phyloP scores from a whole-genome alignment of 2,888 invertebrate genomes.

The Erannis defoliaria region DNA sequence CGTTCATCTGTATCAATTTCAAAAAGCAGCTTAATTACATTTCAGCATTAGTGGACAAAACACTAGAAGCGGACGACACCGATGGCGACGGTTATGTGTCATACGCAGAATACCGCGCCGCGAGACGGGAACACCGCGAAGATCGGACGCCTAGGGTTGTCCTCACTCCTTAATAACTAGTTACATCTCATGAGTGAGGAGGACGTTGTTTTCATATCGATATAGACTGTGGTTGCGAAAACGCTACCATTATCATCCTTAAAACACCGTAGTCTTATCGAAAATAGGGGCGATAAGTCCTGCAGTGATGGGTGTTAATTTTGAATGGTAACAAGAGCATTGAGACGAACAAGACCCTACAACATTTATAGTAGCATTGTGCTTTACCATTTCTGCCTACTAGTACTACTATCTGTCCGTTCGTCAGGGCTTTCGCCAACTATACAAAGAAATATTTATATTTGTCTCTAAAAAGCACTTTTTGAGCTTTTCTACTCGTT shows the following conservation, averaged over 20 bases:
- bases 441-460: too few relatives aligned
- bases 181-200: neutral
- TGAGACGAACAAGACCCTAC: too few relatives aligned
- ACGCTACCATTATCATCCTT: neutral
- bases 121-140: conserved; percentile 58
- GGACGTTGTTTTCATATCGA: neutral
- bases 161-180: conserved; percentile 27
- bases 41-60: conserved; percentile 94
- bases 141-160: conserved; percentile 69
- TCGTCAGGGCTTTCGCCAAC: too few relatives aligned
- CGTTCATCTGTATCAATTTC: too few relatives aligned
- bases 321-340: too few relatives aligned
- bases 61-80: conserved; percentile 93
- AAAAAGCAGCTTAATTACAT: neutral
- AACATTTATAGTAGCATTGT: too few relatives aligned
- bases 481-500: too few relatives aligned
- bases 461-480: too few relatives aligned
- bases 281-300: too few relatives aligned
- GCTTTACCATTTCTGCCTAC: too few relatives aligned
- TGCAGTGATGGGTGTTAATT: too few relatives aligned
- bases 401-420: too few relatives aligned
- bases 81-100: conserved; percentile 95
- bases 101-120: conserved; percentile 90
- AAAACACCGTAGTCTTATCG: neutral
- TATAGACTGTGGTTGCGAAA: neutral